phyloP scores from a whole-genome alignment of 2,113 vertebrate genomes.

The Paramisgurnus dabryanus region DNA sequence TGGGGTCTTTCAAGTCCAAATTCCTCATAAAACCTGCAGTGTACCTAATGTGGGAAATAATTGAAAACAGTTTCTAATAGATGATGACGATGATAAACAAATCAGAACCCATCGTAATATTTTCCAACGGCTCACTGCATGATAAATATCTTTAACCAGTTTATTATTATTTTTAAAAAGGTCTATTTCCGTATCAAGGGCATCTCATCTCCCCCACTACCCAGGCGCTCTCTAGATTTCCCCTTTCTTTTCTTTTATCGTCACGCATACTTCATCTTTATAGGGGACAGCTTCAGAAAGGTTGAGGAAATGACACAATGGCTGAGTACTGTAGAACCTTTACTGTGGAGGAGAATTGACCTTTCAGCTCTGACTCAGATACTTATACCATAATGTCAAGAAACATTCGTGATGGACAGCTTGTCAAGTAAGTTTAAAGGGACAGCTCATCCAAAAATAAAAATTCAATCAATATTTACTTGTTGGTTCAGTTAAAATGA shows the following conservation, averaged over 20 bases:
- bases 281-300: slow-evolving; percentile 19
- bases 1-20: background rate
- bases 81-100: slow-evolving; percentile 49
- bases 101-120: slow-evolving; percentile 49
- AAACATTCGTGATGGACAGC: background rate
- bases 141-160: slow-evolving; percentile 57
- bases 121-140: slow-evolving; percentile 51
- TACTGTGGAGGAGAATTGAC: slow-evolving; percentile 30
- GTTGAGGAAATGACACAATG: slow-evolving; percentile 31
- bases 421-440: slow-evolving; percentile 1
- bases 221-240: slow-evolving; percentile 33
- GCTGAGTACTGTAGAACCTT: background rate
- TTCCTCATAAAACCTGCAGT: background rate
- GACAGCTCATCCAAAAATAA: background rate
- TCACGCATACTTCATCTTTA: slow-evolving; percentile 29
- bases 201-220: slow-evolving; percentile 55
- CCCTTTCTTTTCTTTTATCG: slow-evolving; percentile 4
- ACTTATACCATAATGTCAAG: background rate
- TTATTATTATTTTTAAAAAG: slow-evolving; percentile 47
- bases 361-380: slow-evolving; percentile 15
- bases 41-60: background rate
- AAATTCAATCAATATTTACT: too few species aligned
- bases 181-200: slow-evolving; percentile 64
- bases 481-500: too few species aligned
- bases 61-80: slow-evolving; percentile 7